These are phyloP conservation scores for Pocillopora grandis DNA, from an alignment of 92 coral and sea anemone species.

Conservation along the genomic window DNA sequence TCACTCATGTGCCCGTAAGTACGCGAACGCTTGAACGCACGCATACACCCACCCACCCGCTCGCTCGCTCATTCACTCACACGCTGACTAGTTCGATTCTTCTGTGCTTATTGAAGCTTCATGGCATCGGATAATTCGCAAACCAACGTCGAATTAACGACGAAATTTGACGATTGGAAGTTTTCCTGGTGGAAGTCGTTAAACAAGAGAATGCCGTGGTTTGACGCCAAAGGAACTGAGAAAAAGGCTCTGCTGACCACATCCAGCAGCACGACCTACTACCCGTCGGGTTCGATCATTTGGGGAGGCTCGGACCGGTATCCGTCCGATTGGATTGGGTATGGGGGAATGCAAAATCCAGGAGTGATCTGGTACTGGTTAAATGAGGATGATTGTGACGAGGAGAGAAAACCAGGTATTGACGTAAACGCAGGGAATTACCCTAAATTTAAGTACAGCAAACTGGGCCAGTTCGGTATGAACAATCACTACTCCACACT, in stretches of 20 bases:
- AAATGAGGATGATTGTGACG: conserved; percentile 82
- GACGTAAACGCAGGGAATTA: too few relatives aligned
- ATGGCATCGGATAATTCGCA: conserved; percentile 61
- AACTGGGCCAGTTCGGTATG: too few relatives aligned
- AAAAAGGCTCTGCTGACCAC: conserved; percentile 74
- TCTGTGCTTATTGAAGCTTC: conserved; percentile 38
- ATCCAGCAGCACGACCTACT: conserved; percentile 43
- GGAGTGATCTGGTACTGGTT: conserved; percentile 91
- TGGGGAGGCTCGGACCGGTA: conserved; percentile 60
- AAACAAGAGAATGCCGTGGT: conserved; percentile 80
- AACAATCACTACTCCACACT: too few relatives aligned
- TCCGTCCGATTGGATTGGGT: conserved; percentile 72
- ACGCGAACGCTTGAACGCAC: too few relatives aligned
- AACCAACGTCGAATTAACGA: conserved; percentile 53
- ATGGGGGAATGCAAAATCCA: conserved; percentile 65
- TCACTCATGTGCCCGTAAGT: too few relatives aligned
- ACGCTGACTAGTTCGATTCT: too few relatives aligned
- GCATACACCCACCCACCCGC: neutral
- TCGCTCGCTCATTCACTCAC: neutral
- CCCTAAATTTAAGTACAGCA: too few relatives aligned
- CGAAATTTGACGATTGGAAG: conserved; percentile 71
- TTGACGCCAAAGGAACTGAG: conserved; percentile 48
- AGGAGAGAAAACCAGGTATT: conserved; percentile 68
- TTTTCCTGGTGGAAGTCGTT: conserved; percentile 62
- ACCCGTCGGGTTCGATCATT: conserved; percentile 76